Conservation (phyloP, 2,113 vertebrate species). For the Otolemur garnettii region DNA sequence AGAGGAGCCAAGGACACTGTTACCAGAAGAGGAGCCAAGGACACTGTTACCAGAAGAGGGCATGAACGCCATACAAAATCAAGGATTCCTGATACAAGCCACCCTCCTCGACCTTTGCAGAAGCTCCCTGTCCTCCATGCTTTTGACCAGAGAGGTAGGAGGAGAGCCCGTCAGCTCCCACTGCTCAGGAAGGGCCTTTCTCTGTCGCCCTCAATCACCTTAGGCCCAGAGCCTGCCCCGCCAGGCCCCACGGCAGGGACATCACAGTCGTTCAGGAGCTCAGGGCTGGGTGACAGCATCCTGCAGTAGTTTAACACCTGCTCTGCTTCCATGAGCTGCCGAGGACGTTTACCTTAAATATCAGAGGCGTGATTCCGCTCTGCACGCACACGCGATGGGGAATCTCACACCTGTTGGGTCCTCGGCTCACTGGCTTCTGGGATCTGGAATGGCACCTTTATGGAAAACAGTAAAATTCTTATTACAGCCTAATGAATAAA, state of each 20-base stretch:
- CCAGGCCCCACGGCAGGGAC: not conserved
- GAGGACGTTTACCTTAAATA: constrained; percentile 80
- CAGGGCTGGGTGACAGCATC: constrained; percentile 8
- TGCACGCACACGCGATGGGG: constrained; percentile 70
- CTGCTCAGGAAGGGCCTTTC: not conserved
- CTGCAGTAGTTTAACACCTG: constrained; percentile 77
- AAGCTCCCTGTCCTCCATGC: not conserved
- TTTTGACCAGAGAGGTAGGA: not conserved
- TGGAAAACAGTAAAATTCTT: constrained; percentile 69
- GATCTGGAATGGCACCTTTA: constrained; percentile 64
- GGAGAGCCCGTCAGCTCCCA: not conserved
- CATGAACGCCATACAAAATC: not conserved
- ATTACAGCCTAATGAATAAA: constrained; percentile 48
- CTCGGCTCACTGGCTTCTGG: constrained; percentile 56
- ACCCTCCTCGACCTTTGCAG: not conserved
- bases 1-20: not conserved
- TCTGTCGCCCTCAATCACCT: not conserved
- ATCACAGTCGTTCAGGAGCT: constrained; percentile 19
- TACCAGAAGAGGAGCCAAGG: not conserved
- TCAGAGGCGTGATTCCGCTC: constrained; percentile 68
- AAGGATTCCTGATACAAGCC: not conserved
- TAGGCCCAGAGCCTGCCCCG: not conserved
- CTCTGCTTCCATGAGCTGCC: constrained; percentile 75
- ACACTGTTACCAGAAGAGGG: not conserved
- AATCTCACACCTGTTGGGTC: constrained; percentile 79